Conservation (phyloP, 2,797 vertebrate genomes). For the Prionace glauca region DNA sequence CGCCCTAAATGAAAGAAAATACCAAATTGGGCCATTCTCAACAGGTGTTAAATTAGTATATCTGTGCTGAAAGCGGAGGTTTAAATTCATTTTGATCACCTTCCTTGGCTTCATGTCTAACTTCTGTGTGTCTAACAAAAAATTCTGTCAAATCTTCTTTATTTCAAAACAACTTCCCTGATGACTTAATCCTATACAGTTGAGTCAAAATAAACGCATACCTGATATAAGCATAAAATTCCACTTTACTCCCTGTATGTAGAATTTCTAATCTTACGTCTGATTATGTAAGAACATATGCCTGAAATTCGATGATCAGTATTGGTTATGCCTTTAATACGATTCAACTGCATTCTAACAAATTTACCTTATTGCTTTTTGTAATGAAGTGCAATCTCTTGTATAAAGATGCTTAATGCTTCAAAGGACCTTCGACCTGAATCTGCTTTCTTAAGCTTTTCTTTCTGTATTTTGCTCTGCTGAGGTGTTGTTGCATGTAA, state of each 20-base stretch:
- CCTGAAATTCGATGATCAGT: not conserved
- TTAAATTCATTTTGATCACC: not conserved
- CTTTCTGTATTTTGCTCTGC: conserved; percentile 33
- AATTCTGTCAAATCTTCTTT: not conserved
- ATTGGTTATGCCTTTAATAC: conserved; percentile 21
- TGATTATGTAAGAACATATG: too few relatives aligned
- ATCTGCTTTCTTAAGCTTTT: conserved; percentile 28
- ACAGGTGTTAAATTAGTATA: not conserved
- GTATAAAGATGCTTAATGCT: conserved; percentile 35
- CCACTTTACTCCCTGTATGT: not conserved
- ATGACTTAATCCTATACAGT: conserved; percentile 13
- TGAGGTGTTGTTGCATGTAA: conserved; percentile 22
- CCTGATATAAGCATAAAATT: not conserved
- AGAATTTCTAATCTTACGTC: conserved; percentile 7
- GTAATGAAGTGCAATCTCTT: conserved; percentile 21
- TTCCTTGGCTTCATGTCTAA: conserved; percentile 21
- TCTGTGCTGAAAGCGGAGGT: conserved; percentile 9
- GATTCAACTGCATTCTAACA: conserved; percentile 32
- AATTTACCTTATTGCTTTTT: conserved; percentile 29
- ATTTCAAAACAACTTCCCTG: not conserved
- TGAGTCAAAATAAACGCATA: conserved; percentile 8
- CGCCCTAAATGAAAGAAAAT: not conserved
- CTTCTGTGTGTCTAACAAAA: conserved; percentile 24
- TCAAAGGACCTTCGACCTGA: conserved; percentile 14
- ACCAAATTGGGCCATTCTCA: not conserved